Evolutionary conservation across 2,113 vertebrate species (phyloP), one percentile per base, ranked within the genome.

Genomic region (Scomber colias): DNA sequence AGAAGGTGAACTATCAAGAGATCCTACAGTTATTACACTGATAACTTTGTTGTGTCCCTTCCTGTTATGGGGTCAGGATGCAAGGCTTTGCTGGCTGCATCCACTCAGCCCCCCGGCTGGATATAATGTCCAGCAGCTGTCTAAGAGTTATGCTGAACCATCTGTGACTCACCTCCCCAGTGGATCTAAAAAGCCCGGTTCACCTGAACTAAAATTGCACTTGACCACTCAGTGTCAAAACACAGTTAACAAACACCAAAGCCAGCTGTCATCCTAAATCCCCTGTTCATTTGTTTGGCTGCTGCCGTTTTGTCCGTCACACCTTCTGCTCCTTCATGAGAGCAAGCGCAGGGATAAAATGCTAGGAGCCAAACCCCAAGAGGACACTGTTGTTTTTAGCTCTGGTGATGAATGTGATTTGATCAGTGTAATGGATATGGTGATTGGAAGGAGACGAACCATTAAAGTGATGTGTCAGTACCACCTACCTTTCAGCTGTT

Each of bases 211-310:
- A 53, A 67, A 82, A 87, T 74, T 21, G 63, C 49, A 72, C 68
- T 80, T 81, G 70, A 79, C 59, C 50, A 35, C 83, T 79, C 88
- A 85, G 68, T 87, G 80, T 78, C 79, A 83, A 59, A 79, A 51
- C 48, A 48, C 21, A 72, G 68, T 78, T 21, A 60, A 59, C 44
- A 66, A 48, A 13, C 78, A 56, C 51, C 40, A 66, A 75, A 85
- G 67, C 51, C 79, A 81, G 68, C 65, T 75, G 75, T 54, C 45
- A 24, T 3, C 10, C 11, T 57, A 16, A 35, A 69, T 59, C 50
- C 13, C 10, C 35, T 2, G 3, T 31, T 61, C n/a, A 17, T 71
- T 59, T 35, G 63, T 70, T 59, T 21, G n/a, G 30, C 60, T 45
- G n/a, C 44, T 62, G 50, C 35, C 35, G 35, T 7, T 30, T 13